These are phyloP conservation scores for Rotaria sp. DNA, from an alignment of 2,888 invertebrate species.

Conservation along the genomic window DNA sequence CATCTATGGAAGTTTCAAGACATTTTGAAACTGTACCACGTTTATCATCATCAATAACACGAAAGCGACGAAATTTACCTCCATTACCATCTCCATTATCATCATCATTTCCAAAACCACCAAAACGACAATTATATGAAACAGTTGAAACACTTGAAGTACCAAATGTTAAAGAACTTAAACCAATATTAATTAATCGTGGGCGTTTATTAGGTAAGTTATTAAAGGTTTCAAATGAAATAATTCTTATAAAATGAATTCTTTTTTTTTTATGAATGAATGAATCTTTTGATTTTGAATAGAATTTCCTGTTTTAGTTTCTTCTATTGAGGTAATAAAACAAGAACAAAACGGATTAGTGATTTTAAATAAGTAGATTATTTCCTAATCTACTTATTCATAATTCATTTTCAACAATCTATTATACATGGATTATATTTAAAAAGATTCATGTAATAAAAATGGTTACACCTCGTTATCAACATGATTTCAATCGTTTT, in stretches of 20 bases:
- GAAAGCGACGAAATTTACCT: slow-evolving; percentile 39
- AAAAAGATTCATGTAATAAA: too few relatives aligned
- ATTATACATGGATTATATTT: neutral
- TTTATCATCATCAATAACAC: slow-evolving; percentile 30
- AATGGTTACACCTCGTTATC: too few relatives aligned
- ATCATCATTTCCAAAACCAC: neutral
- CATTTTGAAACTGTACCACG: slow-evolving; percentile 40
- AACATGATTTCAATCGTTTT: too few relatives aligned
- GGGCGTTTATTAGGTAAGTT: slow-evolving; percentile 33
- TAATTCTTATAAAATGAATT: neutral
- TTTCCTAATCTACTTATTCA: neutral
- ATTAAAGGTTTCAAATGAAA: neutral
- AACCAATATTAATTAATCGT: slow-evolving; percentile 39
- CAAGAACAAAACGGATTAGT: too few relatives aligned
- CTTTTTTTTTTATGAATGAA: neutral
- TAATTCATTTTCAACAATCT: neutral
- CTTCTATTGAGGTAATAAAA: neutral
- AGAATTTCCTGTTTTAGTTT: neutral
- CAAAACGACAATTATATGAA: slow-evolving; percentile 31
- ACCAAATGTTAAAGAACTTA: slow-evolving; percentile 32
- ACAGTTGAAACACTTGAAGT: slow-evolving; percentile 37
- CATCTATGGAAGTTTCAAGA: slow-evolving; percentile 38
- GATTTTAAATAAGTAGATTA: too few relatives aligned
- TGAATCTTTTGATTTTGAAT: neutral
- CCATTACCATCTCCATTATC: slow-evolving; percentile 34